A percentile compares a stretch with the other conserved stretches of the same genome.
Evolutionary conservation across 1,140 invertebrate species (phyloP).

Genomic region (Hypsibius dujardini): DNA sequence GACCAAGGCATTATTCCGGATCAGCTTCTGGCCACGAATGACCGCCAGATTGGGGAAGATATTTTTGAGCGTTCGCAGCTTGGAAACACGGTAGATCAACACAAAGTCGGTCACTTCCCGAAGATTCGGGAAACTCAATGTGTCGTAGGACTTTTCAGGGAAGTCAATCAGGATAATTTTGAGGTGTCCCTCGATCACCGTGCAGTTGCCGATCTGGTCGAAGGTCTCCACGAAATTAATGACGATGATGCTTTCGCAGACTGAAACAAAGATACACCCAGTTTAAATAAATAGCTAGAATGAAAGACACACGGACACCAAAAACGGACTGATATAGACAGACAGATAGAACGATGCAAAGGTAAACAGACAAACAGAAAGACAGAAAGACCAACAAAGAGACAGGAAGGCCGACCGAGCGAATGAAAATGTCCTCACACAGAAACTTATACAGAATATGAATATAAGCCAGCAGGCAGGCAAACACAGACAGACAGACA

Average conservation of each 20-base stretch:
- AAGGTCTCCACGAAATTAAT: slow-evolving; percentile 52
- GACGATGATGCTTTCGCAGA: slow-evolving; percentile 61
- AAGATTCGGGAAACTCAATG: slow-evolving; percentile 32
- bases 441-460: no score
- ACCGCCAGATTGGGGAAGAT: slow-evolving; percentile 87
- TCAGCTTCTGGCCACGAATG: slow-evolving; percentile 64
- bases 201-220: slow-evolving; percentile 51
- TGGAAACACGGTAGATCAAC: slow-evolving; percentile 51
- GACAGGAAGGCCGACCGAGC: no score
- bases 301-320: no score
- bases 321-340: no score
- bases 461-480: no score
- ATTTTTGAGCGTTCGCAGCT: slow-evolving; percentile 54
- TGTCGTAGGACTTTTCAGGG: slow-evolving; percentile 35
- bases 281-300: no score
- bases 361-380: no score
- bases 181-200: slow-evolving; percentile 64
- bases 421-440: no score
- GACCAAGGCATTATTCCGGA: slow-evolving; percentile 72
- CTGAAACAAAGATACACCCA: no score
- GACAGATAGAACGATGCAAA: no score
- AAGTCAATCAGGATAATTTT: slow-evolving; percentile 62
- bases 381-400: no score
- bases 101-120: slow-evolving; percentile 52
- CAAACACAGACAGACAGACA: no score